Evolutionary conservation across 2,797 vertebrate species (phyloP).

Genomic region (Moxostoma hubbsi): DNA sequence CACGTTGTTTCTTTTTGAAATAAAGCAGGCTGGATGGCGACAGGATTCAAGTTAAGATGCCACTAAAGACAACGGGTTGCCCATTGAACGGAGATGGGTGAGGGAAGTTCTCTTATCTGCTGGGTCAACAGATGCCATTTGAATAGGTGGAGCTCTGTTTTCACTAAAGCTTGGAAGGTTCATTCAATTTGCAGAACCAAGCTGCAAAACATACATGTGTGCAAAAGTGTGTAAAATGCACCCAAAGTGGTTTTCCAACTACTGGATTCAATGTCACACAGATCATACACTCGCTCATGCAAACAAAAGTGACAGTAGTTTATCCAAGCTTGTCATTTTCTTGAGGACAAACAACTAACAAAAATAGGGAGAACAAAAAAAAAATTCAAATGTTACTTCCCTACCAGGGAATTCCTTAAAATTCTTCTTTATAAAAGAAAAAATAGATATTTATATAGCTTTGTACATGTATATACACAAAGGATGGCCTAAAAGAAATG

Average conservation of each 20-base stretch:
- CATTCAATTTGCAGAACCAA: slow-evolving; percentile 47
- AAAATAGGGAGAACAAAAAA: slow-evolving; percentile 11
- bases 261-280: slow-evolving; percentile 9
- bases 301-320: slow-evolving; percentile 50
- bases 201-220: slow-evolving; percentile 27
- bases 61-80: slow-evolving; percentile 4
- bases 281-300: slow-evolving; percentile 38
- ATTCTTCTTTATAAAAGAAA: slow-evolving; percentile 87
- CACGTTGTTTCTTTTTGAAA: background rate
- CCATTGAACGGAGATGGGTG: background rate
- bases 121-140: background rate
- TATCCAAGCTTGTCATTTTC: slow-evolving; percentile 46
- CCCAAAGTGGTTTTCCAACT: background rate
- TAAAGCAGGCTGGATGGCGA: slow-evolving; percentile 37
- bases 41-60: slow-evolving; percentile 38
- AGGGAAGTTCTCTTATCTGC: background rate
- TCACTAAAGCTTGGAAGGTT: background rate
- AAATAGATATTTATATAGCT: slow-evolving; percentile 77
- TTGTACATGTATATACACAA: slow-evolving; percentile 73
- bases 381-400: slow-evolving; percentile 66
- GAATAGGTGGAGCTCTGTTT: slow-evolving; percentile 12
- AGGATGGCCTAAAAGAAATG: slow-evolving; percentile 53
- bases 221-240: background rate
- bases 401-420: slow-evolving; percentile 78
- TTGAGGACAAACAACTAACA: slow-evolving; percentile 33